Base-by-base conservation (phyloP, 2,113 vertebrate species). In the Apus apus region DNA sequence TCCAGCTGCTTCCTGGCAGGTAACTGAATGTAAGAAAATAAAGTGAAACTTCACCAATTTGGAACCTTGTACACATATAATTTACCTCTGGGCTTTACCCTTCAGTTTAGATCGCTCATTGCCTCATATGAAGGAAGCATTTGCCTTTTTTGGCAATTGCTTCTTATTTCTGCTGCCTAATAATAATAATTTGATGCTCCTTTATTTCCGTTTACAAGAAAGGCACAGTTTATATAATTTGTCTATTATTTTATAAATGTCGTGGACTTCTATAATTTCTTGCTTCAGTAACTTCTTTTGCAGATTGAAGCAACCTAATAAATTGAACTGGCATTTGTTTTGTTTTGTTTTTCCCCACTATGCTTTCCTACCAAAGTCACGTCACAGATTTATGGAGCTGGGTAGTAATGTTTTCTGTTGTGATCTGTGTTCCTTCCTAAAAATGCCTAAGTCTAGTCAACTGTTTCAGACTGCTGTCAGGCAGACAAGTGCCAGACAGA, bases 1-100 rank as follows among this genome's bases (percentile, higher is more conserved):
- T 89, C 61, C 80, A 85, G 14, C 43, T 92, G 72, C 84, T 76
- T 95, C 85, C 60, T 94, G 89, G 81, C 57, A 87, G 83, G 38
- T 62, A 70, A 93, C 89, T 81, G 54, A 95, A 93, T 72, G 40
- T 77, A 95, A 68, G 7, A 17, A 79, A 91, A 74, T 75, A 85
- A 38, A 64, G n/a, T 84, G 61, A 92, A 48, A 72, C 53, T 48
- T 79, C 27, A 76, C 21, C 15, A n/a, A 22, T 77, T 94, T 30
- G 75, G 54, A 86, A 83, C 19, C 30, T 11, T 21, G 32, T 11
- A 58, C 9, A 15, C 5, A 18, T 36, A 56, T 43, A 7, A 15
- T 36, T 57, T 89, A 8, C 87, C 46, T 64, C 62, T 48, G 32
- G 34, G 51, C 23, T 43, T 79, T 36, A 17, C 7, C n/a, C 12